phyloP scores from a whole-genome alignment of 2,888 invertebrate species.

The Pollenia angustigena region DNA sequence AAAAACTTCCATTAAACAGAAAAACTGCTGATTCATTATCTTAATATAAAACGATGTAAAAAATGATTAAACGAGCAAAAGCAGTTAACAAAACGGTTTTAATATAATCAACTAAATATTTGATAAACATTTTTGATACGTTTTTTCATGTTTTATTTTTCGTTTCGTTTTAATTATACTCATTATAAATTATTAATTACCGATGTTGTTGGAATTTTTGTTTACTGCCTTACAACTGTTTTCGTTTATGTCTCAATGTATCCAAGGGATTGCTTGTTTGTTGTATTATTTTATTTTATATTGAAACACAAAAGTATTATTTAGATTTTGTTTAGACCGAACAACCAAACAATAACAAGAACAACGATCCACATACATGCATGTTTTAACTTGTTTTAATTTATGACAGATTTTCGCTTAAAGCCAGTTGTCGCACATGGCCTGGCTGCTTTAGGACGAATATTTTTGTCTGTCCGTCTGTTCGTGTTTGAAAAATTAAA shows the following conservation, averaged over 20 bases:
- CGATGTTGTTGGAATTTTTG: not conserved
- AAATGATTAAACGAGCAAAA: constrained; percentile 9
- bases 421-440: not conserved
- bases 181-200: constrained; percentile 21
- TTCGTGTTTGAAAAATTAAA: not conserved
- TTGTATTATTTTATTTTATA: not conserved
- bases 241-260: not conserved
- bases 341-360: not conserved
- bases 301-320: not conserved
- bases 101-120: constrained; percentile 20
- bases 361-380: not conserved
- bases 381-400: constrained; percentile 33
- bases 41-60: constrained; percentile 24
- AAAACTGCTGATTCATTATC: constrained; percentile 19
- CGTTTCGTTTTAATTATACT: constrained; percentile 1
- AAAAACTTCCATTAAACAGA: constrained; percentile 1
- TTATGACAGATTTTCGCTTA: constrained; percentile 33
- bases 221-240: constrained; percentile 13
- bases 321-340: not conserved
- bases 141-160: constrained; percentile 22
- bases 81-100: constrained; percentile 20
- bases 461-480: not conserved
- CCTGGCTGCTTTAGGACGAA: not conserved
- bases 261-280: not conserved
- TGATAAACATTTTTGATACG: not conserved